Evolutionary conservation across 2,113 vertebrate species (phyloP).

Genomic region (Paedocypris sp.): DNA sequence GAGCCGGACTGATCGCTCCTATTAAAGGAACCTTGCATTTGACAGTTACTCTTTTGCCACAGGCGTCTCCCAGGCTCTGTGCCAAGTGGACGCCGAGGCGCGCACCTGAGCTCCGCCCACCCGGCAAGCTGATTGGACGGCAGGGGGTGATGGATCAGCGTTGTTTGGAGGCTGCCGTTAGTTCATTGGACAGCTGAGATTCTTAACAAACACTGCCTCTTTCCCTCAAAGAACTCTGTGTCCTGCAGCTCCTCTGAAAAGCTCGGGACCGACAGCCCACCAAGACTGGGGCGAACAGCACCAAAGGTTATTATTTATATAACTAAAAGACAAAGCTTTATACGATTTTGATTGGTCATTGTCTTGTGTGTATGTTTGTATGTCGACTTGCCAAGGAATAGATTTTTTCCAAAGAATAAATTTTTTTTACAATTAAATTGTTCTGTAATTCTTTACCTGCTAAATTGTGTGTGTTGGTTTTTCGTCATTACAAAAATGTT

Average conservation of each 20-base stretch:
- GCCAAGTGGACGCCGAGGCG: slow-evolving; percentile 71
- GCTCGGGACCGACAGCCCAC: slow-evolving; percentile 49
- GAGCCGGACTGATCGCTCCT: slow-evolving; percentile 82
- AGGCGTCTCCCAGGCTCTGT: slow-evolving; percentile 70
- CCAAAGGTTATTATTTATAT: slow-evolving; percentile 41
- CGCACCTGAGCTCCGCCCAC: slow-evolving; percentile 72
- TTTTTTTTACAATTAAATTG: no score
- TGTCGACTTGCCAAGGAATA: no score
- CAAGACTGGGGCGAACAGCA: slow-evolving; percentile 44
- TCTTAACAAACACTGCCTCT: slow-evolving; percentile 51
- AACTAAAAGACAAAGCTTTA: slow-evolving; percentile 41
- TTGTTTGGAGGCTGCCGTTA: slow-evolving; percentile 64
- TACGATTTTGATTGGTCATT: neutral
- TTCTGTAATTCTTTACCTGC: no score
- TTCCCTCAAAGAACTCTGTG: slow-evolving; percentile 52
- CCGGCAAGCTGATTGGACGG: slow-evolving; percentile 65
- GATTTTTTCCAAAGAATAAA: no score
- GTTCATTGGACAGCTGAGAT: slow-evolving; percentile 55
- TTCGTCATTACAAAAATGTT: no score
- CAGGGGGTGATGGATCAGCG: slow-evolving; percentile 74
- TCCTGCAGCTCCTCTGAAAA: slow-evolving; percentile 49
- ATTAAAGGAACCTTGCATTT: slow-evolving; percentile 85
- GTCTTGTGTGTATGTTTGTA: neutral
- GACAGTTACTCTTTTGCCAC: slow-evolving; percentile 83
- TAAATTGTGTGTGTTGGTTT: no score